Evolutionary conservation across 2,888 invertebrate species (phyloP), one percentile per base, ranked within the genome.

Genomic region (Alviniconcha strummeri): DNA sequence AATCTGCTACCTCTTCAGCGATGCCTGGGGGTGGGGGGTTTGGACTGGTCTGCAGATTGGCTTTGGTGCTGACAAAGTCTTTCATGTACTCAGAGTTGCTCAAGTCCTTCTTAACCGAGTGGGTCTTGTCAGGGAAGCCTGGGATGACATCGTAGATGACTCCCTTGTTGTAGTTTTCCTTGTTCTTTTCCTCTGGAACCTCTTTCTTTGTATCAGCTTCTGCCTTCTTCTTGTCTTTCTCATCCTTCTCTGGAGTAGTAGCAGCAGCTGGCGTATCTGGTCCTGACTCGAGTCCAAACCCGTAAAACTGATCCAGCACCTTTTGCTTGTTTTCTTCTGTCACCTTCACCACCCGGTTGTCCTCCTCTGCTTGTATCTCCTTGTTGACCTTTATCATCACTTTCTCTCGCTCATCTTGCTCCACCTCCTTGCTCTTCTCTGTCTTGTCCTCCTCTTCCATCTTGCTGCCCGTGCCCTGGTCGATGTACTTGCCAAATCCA

Each of bases 11-110:
- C 84, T 84, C 60, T 83, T 88, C 80, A 36, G 72, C 84, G 4
- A 83, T 60, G 17, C 84, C 87, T 5, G 87, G 86, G 8, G 88
- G 88, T 0, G 90, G 88, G 8, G 90, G 91, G 84, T 91, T 91
- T 15, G 91, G 90, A 74, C 90, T 89, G 4, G 90, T 91, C 67
- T 87, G 86, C 57, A 83, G 83, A 74, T 86, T 86, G 52, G 86
- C 86, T 75, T 86, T 86, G 54, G 87, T 87, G 83, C 85, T 86
- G 67, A 84, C 81, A 69, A 82, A 83, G 17, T 84, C 85, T 57
- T 85, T 85, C 81, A 85, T 81, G 77, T 85, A 83, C 36, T 75
- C 79, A 15, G 75, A 52, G 54, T 80, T 67, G 69, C 78, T 55
- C 4, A 87, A 76, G 76, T 87, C 86, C 72, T 86, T 87, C 80